Conservation (phyloP, 2,797 vertebrate species). For the Linurgus olivaceus region DNA sequence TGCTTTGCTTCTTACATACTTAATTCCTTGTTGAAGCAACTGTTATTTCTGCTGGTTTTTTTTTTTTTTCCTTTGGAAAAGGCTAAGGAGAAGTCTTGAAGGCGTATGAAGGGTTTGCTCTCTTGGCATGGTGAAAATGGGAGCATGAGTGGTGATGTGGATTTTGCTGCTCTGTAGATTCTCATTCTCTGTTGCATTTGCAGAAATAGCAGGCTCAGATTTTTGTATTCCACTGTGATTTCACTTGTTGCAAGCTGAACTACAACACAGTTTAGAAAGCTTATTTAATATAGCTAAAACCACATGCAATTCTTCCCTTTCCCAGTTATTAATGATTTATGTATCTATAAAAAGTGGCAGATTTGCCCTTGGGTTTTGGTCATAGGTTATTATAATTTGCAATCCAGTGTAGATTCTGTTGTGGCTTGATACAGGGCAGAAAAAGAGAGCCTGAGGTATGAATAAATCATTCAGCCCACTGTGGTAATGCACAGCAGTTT, state of each 20-base stretch:
- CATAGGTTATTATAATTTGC: constrained; percentile 15
- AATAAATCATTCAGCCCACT: constrained; percentile 3
- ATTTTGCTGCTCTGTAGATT: neutral
- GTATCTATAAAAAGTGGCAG: constrained; percentile 26
- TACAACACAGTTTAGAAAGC: neutral
- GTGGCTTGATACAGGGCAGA: neutral
- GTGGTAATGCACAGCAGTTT: neutral
- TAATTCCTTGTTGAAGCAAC: neutral
- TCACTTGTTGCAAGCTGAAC: neutral
- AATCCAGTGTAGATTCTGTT: neutral
- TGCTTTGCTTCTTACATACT: neutral
- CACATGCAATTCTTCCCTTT: neutral
- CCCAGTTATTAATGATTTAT: constrained; percentile 7
- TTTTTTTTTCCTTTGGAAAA: neutral
- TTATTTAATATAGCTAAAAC: constrained; percentile 8
- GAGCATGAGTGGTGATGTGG: neutral
- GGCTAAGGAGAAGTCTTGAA: neutral
- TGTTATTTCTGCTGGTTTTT: neutral
- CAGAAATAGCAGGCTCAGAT: neutral
- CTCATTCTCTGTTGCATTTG: neutral
- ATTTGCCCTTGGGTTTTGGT: constrained; percentile 32
- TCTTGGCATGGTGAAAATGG: neutral
- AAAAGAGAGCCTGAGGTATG: neutral
- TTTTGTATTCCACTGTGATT: neutral
- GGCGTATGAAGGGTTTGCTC: neutral